Evolutionary conservation across 2,888 invertebrate species (phyloP).

Genomic region (Aethes cnicana): DNA sequence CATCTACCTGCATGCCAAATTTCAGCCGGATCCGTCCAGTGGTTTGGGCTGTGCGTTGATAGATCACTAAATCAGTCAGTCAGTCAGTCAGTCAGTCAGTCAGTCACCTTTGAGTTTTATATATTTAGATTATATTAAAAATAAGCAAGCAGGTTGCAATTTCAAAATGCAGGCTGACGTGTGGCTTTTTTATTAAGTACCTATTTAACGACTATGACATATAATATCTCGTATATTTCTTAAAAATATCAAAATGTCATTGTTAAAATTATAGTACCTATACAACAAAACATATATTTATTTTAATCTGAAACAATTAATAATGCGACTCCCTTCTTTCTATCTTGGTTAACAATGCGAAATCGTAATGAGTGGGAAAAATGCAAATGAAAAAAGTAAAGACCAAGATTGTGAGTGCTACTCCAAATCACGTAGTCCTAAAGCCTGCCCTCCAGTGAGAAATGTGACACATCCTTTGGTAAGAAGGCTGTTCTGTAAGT

Average conservation of each 20-base stretch:
- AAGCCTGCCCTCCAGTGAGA: constrained; percentile 49
- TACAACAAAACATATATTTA: constrained; percentile 20
- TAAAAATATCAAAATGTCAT: constrained; percentile 12
- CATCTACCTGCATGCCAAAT: too few relatives aligned
- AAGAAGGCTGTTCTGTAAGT: constrained; percentile 19
- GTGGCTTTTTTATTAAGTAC: background rate
- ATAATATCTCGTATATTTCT: too few relatives aligned
- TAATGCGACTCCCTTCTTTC: constrained; percentile 40
- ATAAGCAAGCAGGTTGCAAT: too few relatives aligned
- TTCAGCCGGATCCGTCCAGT: too few relatives aligned
- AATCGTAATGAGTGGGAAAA: constrained; percentile 55
- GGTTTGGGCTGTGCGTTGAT: too few relatives aligned
- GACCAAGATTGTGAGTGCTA: constrained; percentile 50
- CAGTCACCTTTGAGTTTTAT: too few relatives aligned
- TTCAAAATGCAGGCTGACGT: constrained; percentile 1
- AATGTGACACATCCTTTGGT: constrained; percentile 74
- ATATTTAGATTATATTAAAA: background rate
- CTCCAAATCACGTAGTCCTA: constrained; percentile 41
- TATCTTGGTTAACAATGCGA: constrained; percentile 32
- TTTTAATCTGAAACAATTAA: background rate
- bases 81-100: too few relatives aligned
- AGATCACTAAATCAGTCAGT: too few relatives aligned
- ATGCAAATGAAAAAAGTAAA: constrained; percentile 40
- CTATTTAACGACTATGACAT: background rate
- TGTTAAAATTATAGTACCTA: background rate